Base-by-base conservation (phyloP, 2,888 invertebrate genomes). In the Pyrocoelia pectoralis region DNA sequence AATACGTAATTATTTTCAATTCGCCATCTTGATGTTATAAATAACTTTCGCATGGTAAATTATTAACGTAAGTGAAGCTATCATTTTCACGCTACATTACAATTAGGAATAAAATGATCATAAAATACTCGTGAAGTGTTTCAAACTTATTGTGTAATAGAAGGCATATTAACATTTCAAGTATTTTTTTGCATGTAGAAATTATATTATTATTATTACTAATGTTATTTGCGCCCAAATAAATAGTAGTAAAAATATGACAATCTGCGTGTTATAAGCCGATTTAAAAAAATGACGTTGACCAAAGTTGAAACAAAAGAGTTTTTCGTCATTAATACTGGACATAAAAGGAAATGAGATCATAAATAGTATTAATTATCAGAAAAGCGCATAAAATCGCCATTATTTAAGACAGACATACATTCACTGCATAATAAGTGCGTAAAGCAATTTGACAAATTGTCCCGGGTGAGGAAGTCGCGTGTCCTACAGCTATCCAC, bases 311-410 rank as follows among this genome's bases (percentile, higher is more conserved):
- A 38, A 50, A 48, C 40, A 60, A 59, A 59, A 60, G 49, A 29
- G 56, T 19, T 56, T 55, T 55, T n/a, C 19, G 41, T 10, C 24
- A 19, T 12, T 19, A 58, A 69, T 62, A 66, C 60, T 63, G 58
- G 51, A 60, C 64, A 66, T 68, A 66, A 68, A 67, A 61, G 61
- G 53, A 60, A 61, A 65, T 61, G 57, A 54, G 54, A 67, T 67
- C 66, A 55, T 68, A 69, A 69, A 69, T 70, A 69, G 69, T 63
- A 65, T 69, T 70, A 70, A 72, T 72, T 70, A 71, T 68, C 66
- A 58, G 61, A 70, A 70, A 71, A 66, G 68, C 67, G 71, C 72
- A 72, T 72, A 71, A 72, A 72, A 72, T 71, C 68, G 61, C 65
- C 72, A 72, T 72, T 72, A 72, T 70, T 72, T 68, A 70, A 70